phyloP scores from a whole-genome alignment of 2,113 vertebrate species.

The Hirundichthys speculiger region DNA sequence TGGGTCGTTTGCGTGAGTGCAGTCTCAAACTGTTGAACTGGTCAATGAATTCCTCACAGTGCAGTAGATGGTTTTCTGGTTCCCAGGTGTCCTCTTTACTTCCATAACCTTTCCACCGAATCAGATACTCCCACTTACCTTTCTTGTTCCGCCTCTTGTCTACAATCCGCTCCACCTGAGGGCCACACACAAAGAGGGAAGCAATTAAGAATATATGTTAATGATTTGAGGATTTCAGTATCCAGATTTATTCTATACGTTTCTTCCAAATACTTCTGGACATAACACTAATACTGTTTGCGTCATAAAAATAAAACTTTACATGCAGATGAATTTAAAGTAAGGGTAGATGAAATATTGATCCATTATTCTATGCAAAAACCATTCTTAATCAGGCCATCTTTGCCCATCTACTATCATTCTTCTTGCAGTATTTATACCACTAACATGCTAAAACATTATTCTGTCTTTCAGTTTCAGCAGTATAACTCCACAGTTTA shows the following conservation, averaged over 20 bases:
- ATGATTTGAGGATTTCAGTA: not conserved
- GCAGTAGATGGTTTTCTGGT: slow-evolving; percentile 92
- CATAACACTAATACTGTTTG: too few species aligned
- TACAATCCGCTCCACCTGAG: slow-evolving; percentile 95
- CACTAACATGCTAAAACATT: too few species aligned
- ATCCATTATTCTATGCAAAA: too few species aligned
- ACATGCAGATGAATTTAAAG: too few species aligned
- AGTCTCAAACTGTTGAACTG: slow-evolving; percentile 92
- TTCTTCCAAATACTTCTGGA: too few species aligned
- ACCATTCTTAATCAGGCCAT: too few species aligned
- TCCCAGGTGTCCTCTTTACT: slow-evolving; percentile 98
- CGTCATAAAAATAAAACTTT: too few species aligned
- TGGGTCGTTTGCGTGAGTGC: slow-evolving; percentile 84
- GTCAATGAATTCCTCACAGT: slow-evolving; percentile 97
- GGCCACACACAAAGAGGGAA: slow-evolving; percentile 12
- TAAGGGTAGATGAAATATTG: too few species aligned
- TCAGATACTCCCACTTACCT: slow-evolving; percentile 97
- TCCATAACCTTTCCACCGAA: slow-evolving; percentile 97
- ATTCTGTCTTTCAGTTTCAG: too few species aligned
- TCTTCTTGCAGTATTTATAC: too few species aligned
- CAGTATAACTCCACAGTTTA: too few species aligned
- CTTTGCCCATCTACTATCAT: too few species aligned
- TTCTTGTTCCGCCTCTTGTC: slow-evolving; percentile 98
- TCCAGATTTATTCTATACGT: not conserved
- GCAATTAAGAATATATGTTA: slow-evolving; percentile 3